Evolutionary conservation across 2,888 invertebrate species (phyloP).

Genomic region (Epiperipatus broadwayi): DNA sequence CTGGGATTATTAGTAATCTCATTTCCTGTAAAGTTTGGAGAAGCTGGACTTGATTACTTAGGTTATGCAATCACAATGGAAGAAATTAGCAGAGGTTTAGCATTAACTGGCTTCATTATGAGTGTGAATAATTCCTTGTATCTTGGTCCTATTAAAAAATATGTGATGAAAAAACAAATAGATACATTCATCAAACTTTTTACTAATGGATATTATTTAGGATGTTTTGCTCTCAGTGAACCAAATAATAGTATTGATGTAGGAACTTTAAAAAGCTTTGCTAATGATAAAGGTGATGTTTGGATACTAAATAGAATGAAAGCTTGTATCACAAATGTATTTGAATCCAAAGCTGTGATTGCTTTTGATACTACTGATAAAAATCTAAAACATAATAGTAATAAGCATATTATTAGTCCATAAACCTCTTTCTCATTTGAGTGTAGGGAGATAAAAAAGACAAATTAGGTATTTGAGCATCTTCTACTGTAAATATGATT

Average conservation of each 20-base stretch:
- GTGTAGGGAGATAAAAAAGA: slow-evolving; percentile 93
- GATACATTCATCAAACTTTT: slow-evolving; percentile 54
- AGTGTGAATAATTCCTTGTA: slow-evolving; percentile 83
- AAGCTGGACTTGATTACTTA: slow-evolving; percentile 71
- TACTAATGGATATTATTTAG: slow-evolving; percentile 50
- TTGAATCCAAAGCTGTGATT: slow-evolving; percentile 61
- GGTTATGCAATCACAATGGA: slow-evolving; percentile 86
- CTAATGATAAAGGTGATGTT: slow-evolving; percentile 45
- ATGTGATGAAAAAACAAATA: slow-evolving; percentile 62
- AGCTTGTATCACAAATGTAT: slow-evolving; percentile 86
- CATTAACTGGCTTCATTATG: slow-evolving; percentile 83
- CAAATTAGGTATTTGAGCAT: slow-evolving; percentile 62
- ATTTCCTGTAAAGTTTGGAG: slow-evolving; percentile 60
- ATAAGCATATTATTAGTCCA: too few species aligned
- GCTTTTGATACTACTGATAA: too few species aligned
- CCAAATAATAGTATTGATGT: slow-evolving; percentile 90
- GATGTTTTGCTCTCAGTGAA: slow-evolving; percentile 84
- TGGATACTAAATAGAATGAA: slow-evolving; percentile 71
- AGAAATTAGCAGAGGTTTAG: slow-evolving; percentile 75
- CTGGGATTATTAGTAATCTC: slow-evolving; percentile 70
- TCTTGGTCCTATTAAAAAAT: slow-evolving; percentile 56
- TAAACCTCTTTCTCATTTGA: too few species aligned
- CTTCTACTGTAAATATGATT: slow-evolving; percentile 75
- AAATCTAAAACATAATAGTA: too few species aligned
- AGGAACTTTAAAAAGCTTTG: slow-evolving; percentile 80